Evolutionary conservation across 2,797 vertebrate genomes (phyloP), one percentile per base, ranked within the genome.

Genomic region (Crocidura indochinensis): DNA sequence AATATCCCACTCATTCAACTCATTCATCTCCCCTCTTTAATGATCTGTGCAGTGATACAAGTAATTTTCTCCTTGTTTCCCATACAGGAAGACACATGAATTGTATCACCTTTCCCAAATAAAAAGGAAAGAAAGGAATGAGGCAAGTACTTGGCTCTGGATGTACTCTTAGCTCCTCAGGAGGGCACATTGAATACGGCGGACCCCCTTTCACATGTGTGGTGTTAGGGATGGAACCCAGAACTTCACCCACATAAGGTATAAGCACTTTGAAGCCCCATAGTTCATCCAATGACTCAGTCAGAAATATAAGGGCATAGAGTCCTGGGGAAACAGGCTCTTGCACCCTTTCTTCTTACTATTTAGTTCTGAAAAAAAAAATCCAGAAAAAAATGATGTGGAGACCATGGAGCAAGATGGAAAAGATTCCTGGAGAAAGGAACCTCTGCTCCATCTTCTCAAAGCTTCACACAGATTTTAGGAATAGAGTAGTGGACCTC

Each of bases 1-100:
- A 38, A 93, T 89, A 22, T 44, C 46, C 86, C 27, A 24, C 65
- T 88, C 53, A 46, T 68, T 81, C 84, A 68, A 24, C 65, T 88
- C 53, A 46, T 68, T 81, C 84, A 68, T 20, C 65, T 27, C 38
- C 72, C 29, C 71, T 95, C 87, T 44, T 56, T 29, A 82, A 10
- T 19, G 81, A 60, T 27, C 67, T 77, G 80, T 86, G 60, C 62
- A 78, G 46, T 60, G 71, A 68, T 29, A 86, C 17, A 17, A 60
- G 2, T 3, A 60, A 20, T 60, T 17, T 20, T 17, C 53, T 17
- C 53, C 20, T 60, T 60, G 56, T 20, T 60, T 20, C 56, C 17
- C 56, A 60, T 56, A 71, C 56, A 75, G 62, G 8, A 15, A 92
- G 49, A 80, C 12, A 67, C 1, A 77, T n/a, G 51, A 86, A 38